Evolutionary conservation across 1,140 invertebrate genomes (phyloP).

Genomic region (Odontomachus brunneus): DNA sequence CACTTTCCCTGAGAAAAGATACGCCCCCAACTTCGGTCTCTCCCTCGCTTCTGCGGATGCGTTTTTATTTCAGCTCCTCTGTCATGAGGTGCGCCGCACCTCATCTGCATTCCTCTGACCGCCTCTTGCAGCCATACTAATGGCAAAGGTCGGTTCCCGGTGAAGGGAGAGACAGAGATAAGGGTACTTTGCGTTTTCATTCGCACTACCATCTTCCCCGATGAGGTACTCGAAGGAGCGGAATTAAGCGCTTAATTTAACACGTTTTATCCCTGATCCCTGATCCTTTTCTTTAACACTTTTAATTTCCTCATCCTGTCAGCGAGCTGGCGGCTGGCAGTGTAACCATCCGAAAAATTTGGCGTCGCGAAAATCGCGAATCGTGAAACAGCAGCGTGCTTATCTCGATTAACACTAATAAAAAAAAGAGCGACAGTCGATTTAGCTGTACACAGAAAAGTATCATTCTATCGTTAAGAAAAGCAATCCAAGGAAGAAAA

Average conservation of each 20-base stretch:
- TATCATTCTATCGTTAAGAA: not conserved
- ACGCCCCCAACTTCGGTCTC: conserved; percentile 7
- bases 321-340: not conserved
- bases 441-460: not conserved
- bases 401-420: conserved; percentile 3
- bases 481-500: no score
- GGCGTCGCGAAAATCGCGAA: not conserved
- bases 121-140: conserved; percentile 50
- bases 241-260: conserved; percentile 71
- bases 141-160: conserved; percentile 53
- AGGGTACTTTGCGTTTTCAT: conserved; percentile 14
- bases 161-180: not conserved
- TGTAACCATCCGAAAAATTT: no score
- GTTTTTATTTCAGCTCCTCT: conserved; percentile 25
- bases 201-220: not conserved
- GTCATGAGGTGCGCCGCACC: conserved; percentile 21
- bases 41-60: not conserved
- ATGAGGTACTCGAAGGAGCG: conserved; percentile 42
- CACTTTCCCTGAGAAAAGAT: conserved; percentile 19
- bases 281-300: conserved; percentile 16
- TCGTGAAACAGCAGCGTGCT: not conserved
- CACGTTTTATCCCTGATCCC: conserved; percentile 36
- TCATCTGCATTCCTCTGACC: conserved; percentile 70
- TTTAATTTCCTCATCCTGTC: conserved; percentile 47
- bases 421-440: not conserved